These are phyloP conservation scores for Tautogolabrus adspersus DNA, from an alignment of 2,113 vertebrate species.

Conservation along the genomic window DNA sequence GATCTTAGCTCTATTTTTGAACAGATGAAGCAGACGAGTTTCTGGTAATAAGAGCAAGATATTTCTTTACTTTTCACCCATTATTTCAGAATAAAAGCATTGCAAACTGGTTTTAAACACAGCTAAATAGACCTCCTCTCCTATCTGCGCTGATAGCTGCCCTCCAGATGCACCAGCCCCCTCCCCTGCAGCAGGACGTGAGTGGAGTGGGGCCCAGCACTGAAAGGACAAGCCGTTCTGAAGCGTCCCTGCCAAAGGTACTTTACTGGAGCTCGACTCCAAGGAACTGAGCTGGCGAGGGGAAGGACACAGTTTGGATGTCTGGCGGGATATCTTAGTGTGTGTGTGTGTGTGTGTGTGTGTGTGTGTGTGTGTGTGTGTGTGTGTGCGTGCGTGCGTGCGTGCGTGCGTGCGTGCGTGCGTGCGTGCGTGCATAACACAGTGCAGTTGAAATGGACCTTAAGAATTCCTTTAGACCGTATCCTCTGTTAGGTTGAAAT, in stretches of 20 bases:
- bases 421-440: conserved; percentile 6
- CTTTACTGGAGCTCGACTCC: conserved; percentile 57
- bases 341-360: conserved; percentile 21
- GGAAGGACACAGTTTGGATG: conserved; percentile 41
- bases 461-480: conserved; percentile 7
- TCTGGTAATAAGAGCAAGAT: neutral
- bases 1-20: conserved; percentile 5
- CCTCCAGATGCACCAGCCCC: conserved; percentile 42
- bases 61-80: neutral
- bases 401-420: neutral
- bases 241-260: conserved; percentile 61
- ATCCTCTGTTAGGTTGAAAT: neutral
- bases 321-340: conserved; percentile 29
- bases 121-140: conserved; percentile 19
- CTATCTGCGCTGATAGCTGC: conserved; percentile 6
- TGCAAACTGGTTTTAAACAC: conserved; percentile 23
- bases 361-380: conserved; percentile 18
- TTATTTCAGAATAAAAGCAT: conserved; percentile 20
- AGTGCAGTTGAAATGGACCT: conserved; percentile 5
- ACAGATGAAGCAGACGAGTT: conserved; percentile 1
- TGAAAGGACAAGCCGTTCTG: conserved; percentile 68
- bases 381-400: conserved; percentile 20
- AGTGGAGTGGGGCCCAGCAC: conserved; percentile 48
- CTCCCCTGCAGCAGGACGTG: conserved; percentile 44
- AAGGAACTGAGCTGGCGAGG: conserved; percentile 41